phyloP scores from a whole-genome alignment of 2,113 vertebrate genomes.

The Steatornis caripensis region DNA sequence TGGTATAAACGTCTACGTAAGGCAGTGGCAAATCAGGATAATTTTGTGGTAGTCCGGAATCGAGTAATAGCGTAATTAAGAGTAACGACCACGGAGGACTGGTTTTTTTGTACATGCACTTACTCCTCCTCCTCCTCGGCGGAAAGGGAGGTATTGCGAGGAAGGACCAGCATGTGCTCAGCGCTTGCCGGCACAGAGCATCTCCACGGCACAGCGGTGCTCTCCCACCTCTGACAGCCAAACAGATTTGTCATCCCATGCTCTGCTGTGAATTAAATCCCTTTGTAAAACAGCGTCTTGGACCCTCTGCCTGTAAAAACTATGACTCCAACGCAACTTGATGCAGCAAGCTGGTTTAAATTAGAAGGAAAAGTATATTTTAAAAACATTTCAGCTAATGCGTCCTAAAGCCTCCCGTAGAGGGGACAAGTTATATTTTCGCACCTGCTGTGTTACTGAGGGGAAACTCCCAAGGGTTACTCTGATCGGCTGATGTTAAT shows the following conservation, averaged over 20 bases:
- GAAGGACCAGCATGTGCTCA: not conserved
- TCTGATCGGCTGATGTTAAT: not conserved
- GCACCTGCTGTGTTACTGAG: not conserved
- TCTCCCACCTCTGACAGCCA: rapidly evolving
- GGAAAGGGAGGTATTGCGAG: not conserved
- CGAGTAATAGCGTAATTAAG: not conserved
- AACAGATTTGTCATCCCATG: not conserved
- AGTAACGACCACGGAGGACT: not conserved
- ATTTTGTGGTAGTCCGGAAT: not conserved
- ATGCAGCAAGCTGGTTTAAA: not conserved
- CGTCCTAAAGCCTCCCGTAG: not conserved
- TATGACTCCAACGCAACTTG: not conserved
- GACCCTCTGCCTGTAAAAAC: not conserved
- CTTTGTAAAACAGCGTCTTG: not conserved
- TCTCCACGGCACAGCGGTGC: rapidly evolving
- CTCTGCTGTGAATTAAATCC: not conserved
- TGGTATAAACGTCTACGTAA: not conserved
- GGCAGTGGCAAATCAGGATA: not conserved
- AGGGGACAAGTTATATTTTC: not conserved
- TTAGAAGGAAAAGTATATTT: slow-evolving; percentile 9
- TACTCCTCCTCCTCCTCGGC: not conserved
- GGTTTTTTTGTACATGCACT: not conserved
- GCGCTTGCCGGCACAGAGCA: not conserved
- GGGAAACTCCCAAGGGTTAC: not conserved
- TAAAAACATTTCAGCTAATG: slow-evolving; percentile 3